Percentiles rank a stretch among this genome's conserved stretches.
Evolutionary conservation across 2,113 vertebrate genomes (phyloP).

Genomic region (Capra hircus): DNA sequence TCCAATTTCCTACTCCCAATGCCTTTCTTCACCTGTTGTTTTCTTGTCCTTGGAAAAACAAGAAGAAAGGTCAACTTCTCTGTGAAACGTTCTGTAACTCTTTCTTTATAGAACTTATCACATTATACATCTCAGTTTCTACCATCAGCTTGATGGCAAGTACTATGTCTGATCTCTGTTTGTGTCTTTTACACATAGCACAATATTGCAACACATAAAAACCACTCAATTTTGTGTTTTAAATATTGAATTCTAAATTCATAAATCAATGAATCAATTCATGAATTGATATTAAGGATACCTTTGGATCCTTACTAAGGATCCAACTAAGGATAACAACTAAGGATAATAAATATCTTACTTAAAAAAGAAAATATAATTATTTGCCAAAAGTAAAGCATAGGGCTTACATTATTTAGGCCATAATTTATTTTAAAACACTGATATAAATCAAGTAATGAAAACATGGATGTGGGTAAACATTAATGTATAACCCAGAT

Average conservation of each 20-base stretch:
- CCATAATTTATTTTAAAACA: conserved; percentile 1
- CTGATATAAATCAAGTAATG: not conserved
- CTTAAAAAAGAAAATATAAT: not conserved
- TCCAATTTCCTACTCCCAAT: not conserved
- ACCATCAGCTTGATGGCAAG: not conserved
- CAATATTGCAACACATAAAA: not conserved
- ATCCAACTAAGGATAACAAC: not conserved
- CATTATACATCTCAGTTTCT: not conserved
- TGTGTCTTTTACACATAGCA: conserved; percentile 17
- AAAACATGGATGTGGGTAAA: not conserved
- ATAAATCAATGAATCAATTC: not conserved
- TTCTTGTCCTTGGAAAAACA: not conserved
- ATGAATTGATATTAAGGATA: not conserved
- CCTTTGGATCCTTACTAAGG: not conserved
- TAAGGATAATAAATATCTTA: not conserved
- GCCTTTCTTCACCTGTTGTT: not conserved
- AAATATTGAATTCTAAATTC: conserved; percentile 29
- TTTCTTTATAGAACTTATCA: not conserved
- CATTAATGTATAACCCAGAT: not conserved
- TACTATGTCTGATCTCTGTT: not conserved
- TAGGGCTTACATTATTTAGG: not conserved
- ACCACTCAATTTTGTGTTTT: not conserved
- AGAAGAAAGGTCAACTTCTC: not conserved
- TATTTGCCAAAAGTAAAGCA: not conserved
- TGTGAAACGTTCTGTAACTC: not conserved